Evolutionary conservation across 2,797 vertebrate species (phyloP).

Genomic region (Loris lydekkerianus): DNA sequence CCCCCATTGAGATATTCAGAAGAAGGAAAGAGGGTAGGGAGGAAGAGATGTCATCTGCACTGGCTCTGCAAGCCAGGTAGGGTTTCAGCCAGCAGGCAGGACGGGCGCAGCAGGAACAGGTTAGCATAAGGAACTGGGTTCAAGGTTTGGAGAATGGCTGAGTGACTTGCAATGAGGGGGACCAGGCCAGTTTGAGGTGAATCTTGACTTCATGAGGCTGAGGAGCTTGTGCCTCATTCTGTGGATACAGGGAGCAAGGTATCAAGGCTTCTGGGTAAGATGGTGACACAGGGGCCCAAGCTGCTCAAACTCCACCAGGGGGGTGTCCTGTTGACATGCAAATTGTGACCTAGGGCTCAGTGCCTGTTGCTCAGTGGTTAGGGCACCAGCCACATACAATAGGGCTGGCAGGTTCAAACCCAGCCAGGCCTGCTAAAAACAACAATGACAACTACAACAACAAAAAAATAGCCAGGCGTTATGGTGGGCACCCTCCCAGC

Average conservation of each 20-base stretch:
- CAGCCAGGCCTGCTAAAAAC: no score
- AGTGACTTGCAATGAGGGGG: accelerated
- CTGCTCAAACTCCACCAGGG: background rate
- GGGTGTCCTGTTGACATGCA: background rate
- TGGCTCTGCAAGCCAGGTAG: background rate
- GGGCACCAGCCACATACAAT: no score
- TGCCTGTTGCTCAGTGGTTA: no score
- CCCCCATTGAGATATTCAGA: no score
- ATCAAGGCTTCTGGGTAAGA: background rate
- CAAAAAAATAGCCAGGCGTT: no score
- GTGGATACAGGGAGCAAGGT: background rate
- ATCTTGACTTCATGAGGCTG: background rate
- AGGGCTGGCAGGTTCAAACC: no score
- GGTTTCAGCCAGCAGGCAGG: background rate
- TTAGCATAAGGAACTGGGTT: background rate
- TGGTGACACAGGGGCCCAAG: background rate
- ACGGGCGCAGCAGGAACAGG: background rate
- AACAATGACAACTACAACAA: no score
- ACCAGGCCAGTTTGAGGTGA: background rate
- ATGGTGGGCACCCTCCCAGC: no score
- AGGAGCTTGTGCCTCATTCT: background rate
- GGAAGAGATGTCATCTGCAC: background rate
- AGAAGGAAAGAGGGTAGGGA: background rate
- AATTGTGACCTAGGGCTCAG: no score
- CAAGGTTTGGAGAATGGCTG: background rate